Evolutionary conservation across 2,113 vertebrate genomes (phyloP).

Genomic region (Carassius auratus): DNA sequence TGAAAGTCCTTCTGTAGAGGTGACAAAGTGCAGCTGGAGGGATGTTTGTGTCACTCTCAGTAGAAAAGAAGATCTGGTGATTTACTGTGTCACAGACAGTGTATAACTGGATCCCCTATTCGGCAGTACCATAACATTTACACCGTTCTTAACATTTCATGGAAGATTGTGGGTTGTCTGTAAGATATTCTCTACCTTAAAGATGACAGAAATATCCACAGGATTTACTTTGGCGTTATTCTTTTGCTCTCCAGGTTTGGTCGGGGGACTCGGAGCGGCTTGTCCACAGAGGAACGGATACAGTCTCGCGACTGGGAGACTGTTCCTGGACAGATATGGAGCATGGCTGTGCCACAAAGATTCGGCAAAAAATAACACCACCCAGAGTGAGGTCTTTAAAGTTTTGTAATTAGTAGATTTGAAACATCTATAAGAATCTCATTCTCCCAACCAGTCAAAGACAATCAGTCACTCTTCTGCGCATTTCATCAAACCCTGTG

Average conservation of each 20-base stretch:
- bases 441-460: background rate
- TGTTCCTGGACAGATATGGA: constrained; percentile 81
- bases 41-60: no score
- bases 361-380: constrained; percentile 84
- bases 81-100: background rate
- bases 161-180: background rate
- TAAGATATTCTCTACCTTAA: background rate
- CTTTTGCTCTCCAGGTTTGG: constrained; percentile 77
- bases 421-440: background rate
- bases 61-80: no score
- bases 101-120: background rate
- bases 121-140: background rate
- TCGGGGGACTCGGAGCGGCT: constrained; percentile 68
- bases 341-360: constrained; percentile 86
- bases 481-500: background rate
- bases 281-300: constrained; percentile 68
- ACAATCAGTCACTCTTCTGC: no score
- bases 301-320: constrained; percentile 78
- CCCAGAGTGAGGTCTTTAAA: background rate
- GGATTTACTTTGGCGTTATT: background rate
- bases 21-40: no score
- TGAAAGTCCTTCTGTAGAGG: no score
- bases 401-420: background rate
- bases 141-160: background rate
- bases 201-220: background rate